These are phyloP conservation scores for Seriola dumerili DNA, from an alignment of 2,113 vertebrate species.

Conservation along the genomic window DNA sequence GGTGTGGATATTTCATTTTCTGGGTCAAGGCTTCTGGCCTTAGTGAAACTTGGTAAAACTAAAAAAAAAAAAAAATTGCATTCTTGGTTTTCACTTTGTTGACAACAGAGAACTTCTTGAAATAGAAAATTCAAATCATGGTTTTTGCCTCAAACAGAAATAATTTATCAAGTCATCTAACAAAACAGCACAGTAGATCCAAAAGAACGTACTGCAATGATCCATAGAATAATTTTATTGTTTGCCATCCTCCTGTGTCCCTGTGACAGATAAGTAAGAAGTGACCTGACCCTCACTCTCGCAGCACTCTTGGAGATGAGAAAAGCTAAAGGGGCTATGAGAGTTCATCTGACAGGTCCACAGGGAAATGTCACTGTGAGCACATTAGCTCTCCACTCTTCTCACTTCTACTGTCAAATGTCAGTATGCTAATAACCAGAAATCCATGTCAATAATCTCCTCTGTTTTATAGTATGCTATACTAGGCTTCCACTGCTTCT, in stretches of 20 bases:
- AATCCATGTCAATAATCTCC: slow-evolving; percentile 47
- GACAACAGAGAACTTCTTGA: slow-evolving; percentile 21
- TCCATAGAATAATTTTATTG: slow-evolving; percentile 25
- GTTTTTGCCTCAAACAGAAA: slow-evolving; percentile 5
- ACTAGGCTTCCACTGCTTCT: neutral
- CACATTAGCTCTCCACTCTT: slow-evolving; percentile 60
- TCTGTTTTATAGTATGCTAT: slow-evolving; percentile 10
- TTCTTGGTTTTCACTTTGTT: slow-evolving; percentile 20
- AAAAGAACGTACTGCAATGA: slow-evolving; percentile 3
- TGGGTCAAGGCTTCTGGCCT: slow-evolving; percentile 50
- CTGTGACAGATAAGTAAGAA: slow-evolving; percentile 53
- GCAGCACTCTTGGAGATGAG: slow-evolving; percentile 55
- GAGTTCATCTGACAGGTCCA: slow-evolving; percentile 62
- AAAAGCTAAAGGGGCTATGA: slow-evolving; percentile 54
- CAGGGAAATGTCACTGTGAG: slow-evolving; percentile 56
- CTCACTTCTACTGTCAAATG: slow-evolving; percentile 60
- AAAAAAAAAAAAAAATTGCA: neutral
- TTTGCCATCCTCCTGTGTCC: slow-evolving; percentile 46
- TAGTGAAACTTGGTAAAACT: slow-evolving; percentile 29
- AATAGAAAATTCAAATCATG: neutral
- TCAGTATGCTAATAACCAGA: slow-evolving; percentile 68
- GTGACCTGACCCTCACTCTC: slow-evolving; percentile 53
- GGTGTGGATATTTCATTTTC: slow-evolving; percentile 55
- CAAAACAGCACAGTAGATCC: slow-evolving; percentile 11
- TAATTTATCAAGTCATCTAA: slow-evolving; percentile 8